Evolutionary conservation across 2,888 invertebrate genomes (phyloP), one percentile per base, ranked within the genome.

Genomic region (Lacanobia wlatinum): DNA sequence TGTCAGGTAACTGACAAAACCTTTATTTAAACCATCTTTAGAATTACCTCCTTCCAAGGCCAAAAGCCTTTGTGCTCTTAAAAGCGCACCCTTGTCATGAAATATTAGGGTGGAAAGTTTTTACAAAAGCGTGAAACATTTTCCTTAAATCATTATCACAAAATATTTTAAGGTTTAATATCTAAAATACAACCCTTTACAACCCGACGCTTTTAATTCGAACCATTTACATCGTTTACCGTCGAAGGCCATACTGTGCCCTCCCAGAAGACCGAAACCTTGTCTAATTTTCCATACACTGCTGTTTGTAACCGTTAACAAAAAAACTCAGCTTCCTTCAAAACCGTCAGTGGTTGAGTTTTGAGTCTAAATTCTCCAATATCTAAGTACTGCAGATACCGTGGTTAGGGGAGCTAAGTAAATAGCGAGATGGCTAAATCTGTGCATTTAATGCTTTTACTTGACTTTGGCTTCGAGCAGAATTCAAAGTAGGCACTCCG

Each of bases 381-480:
- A 52, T 52, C 66, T 0, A 56, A 61, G 58, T 40, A 53, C 58
- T 64, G 23, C 52, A 28, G 34, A 50, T 69, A 63, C 23, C 40
- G 38, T 50, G 65, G 73, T 70, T 40, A 28, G 28, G 38, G 65
- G 58, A 52, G 56, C 69, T 76, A 71, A 76, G 74, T 66, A 83
- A 83, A 81, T 73, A 74, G 76, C 70, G 59, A 63, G 78, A 67
- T 74, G 76, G 70, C 75, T 67, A 78, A 83, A 78, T 83, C 83
- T 65, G 78, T 80, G 74, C 69, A 76, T 76, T 84, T 76, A 83
- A 83, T 83, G 76, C 78, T 81, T 78, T 83, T 81, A 81, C 80
- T 82, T 68, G 66, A 69, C 66, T 62, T 55, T 9, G 61, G 56
- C 71, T 80, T 69, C 46, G 73, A 55, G 53, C 79, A 48, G 82